Evolutionary conservation across 1,140 invertebrate genomes (phyloP).

Genomic region (Kradibia gibbosae): DNA sequence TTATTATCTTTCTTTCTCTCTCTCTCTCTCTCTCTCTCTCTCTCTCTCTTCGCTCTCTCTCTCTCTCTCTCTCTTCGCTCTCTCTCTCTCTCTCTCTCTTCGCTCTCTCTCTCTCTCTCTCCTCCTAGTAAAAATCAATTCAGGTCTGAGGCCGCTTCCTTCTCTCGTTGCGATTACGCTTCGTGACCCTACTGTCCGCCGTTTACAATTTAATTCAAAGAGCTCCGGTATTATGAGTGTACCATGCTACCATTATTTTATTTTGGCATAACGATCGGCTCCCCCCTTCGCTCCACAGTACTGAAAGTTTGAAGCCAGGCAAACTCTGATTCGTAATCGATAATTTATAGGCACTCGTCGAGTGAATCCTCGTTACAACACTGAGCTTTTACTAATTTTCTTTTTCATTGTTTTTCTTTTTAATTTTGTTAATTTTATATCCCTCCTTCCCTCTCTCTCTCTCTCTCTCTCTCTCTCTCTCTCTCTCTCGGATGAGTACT

Average conservation of each 20-base stretch:
- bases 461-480: too few relatives aligned
- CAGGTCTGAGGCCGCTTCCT: background rate
- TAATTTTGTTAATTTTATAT: background rate
- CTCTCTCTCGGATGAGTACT: background rate
- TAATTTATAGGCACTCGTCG: slow-evolving; percentile 29
- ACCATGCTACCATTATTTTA: background rate
- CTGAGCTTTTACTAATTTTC: background rate
- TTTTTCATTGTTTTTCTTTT: background rate
- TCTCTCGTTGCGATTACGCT: background rate
- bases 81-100: background rate
- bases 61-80: background rate
- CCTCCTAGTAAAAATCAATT: slow-evolving; percentile 19
- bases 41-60: background rate
- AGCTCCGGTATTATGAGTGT: too few relatives aligned
- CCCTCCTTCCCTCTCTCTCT: too few relatives aligned
- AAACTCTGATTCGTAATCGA: slow-evolving; percentile 2
- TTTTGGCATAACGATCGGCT: slow-evolving; percentile 1
- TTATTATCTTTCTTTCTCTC: background rate
- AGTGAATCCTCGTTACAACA: slow-evolving; percentile 14
- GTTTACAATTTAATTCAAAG: background rate
- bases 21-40: background rate
- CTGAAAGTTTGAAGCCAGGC: background rate
- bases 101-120: background rate
- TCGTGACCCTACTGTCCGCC: background rate
- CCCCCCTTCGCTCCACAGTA: background rate